phyloP scores from a whole-genome alignment of 2,888 invertebrate species.

The Drosophila kuntzei region DNA sequence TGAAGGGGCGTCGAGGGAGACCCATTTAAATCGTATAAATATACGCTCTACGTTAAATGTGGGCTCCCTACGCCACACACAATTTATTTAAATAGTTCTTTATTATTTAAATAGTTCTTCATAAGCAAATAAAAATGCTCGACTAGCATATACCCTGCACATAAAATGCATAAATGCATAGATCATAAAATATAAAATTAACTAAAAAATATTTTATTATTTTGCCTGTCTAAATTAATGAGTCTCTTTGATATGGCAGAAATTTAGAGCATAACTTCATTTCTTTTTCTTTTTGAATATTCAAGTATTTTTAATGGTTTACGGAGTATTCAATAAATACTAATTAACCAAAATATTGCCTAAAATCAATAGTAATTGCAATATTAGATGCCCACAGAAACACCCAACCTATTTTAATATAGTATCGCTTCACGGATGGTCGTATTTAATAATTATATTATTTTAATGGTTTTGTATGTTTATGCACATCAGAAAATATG shows the following conservation, averaged over 20 bases:
- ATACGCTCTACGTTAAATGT: conserved; percentile 14
- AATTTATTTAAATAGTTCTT: conserved; percentile 29
- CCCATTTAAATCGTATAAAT: conserved; percentile 48
- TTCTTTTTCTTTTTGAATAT: not conserved
- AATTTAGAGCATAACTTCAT: not conserved
- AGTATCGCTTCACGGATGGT: not conserved
- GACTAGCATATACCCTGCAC: conserved; percentile 2
- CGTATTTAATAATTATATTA: conserved; percentile 22
- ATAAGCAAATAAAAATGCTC: not conserved
- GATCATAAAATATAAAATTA: not conserved
- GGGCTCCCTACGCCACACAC: conserved; percentile 3
- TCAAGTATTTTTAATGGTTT: not conserved
- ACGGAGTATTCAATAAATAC: not conserved
- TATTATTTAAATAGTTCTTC: conserved; percentile 19
- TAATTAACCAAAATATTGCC: not conserved
- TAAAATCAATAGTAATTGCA: not conserved
- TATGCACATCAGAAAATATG: conserved; percentile 48
- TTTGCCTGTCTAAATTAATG: too few relatives aligned
- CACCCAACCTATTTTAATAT: conserved; percentile 5
- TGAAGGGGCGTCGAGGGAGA: conserved; percentile 36
- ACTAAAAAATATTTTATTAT: not conserved
- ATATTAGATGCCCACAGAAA: not conserved
- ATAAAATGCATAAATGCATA: not conserved
- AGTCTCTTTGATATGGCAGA: not conserved
- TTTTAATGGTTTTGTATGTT: conserved; percentile 36